phyloP scores from a whole-genome alignment of 2,797 vertebrate species.

The Melanotaenia nigrans region DNA sequence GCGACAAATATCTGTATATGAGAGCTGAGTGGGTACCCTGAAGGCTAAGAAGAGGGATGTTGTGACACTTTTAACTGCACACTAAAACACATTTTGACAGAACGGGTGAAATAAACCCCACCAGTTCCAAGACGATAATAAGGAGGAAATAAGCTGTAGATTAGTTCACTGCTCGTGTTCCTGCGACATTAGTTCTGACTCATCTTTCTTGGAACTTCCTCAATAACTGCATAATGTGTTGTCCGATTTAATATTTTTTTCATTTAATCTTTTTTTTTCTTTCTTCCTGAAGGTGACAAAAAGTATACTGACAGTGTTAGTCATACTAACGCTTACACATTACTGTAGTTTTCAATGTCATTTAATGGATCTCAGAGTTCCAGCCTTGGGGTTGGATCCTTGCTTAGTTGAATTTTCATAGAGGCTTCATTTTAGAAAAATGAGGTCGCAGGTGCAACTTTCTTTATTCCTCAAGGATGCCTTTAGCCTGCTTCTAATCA shows the following conservation, averaged over 20 bases:
- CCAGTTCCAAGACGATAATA: not conserved
- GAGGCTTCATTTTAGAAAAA: slow-evolving; percentile 33
- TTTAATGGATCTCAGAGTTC: not conserved
- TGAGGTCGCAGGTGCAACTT: slow-evolving; percentile 56
- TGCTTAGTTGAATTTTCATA: slow-evolving; percentile 26
- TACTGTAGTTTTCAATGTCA: slow-evolving; percentile 3
- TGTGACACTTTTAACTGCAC: slow-evolving; percentile 21
- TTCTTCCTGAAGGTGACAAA: slow-evolving; percentile 2
- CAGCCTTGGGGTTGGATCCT: slow-evolving; percentile 16
- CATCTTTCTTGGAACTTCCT: not conserved
- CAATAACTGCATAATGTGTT: not conserved
- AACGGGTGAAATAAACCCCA: slow-evolving; percentile 10
- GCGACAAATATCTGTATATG: slow-evolving; percentile 11
- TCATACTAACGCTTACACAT: slow-evolving; percentile 11
- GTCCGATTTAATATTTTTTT: slow-evolving; percentile 21
- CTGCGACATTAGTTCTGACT: slow-evolving; percentile 6
- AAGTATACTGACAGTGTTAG: slow-evolving; percentile 1
- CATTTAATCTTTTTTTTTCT: slow-evolving; percentile 7
- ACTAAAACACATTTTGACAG: slow-evolving; percentile 1
- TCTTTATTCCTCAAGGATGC: slow-evolving; percentile 19
- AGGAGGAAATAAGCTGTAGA: slow-evolving; percentile 11
- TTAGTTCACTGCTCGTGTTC: not conserved
- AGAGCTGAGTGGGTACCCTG: slow-evolving; percentile 5
- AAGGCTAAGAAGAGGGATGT: slow-evolving; percentile 13
- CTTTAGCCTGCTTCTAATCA: slow-evolving; percentile 19